These are phyloP conservation scores for Chrysotoxum bicinctum DNA, from an alignment of 2,888 invertebrate species.

Conservation along the genomic window DNA sequence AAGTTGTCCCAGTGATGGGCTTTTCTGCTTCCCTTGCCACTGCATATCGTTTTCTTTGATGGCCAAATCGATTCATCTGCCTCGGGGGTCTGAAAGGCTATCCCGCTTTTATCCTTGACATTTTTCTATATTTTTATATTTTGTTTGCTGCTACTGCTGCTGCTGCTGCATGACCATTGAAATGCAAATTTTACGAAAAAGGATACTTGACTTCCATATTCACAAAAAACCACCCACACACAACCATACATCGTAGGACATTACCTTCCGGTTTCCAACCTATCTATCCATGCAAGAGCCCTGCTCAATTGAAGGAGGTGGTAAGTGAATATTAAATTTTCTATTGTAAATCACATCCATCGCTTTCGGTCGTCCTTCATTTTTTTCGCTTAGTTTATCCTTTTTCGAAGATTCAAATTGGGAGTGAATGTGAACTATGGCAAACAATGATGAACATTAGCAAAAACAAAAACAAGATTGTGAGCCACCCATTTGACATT, in stretches of 20 bases:
- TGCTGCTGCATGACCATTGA: constrained; percentile 49
- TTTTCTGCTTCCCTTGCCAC: neutral
- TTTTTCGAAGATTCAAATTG: neutral
- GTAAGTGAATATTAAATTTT: constrained; percentile 63
- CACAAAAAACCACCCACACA: neutral
- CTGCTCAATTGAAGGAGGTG: constrained; percentile 8
- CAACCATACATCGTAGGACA: neutral
- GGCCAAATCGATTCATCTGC: constrained; percentile 50
- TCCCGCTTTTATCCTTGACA: constrained; percentile 28
- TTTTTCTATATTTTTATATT: constrained; percentile 13
- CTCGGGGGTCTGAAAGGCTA: constrained; percentile 13
- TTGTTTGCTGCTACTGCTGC: constrained; percentile 1
- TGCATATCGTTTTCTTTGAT: constrained; percentile 22
- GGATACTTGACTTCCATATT: constrained; percentile 22
- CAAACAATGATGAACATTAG: constrained; percentile 48
- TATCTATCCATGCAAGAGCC: constrained; percentile 1
- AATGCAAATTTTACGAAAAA: constrained; percentile 61
- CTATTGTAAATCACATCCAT: constrained; percentile 60
- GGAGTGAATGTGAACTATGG: constrained; percentile 21
- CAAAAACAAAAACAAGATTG: neutral
- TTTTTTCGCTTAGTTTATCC: constrained; percentile 30
- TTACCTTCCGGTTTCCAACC: constrained; percentile 1
- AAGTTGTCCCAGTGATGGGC: constrained; percentile 34
- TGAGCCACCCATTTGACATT: neutral
- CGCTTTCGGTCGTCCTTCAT: constrained; percentile 20